Evolutionary conservation across 2,888 invertebrate species (phyloP).

Genomic region (Himalopsyche japonica): DNA sequence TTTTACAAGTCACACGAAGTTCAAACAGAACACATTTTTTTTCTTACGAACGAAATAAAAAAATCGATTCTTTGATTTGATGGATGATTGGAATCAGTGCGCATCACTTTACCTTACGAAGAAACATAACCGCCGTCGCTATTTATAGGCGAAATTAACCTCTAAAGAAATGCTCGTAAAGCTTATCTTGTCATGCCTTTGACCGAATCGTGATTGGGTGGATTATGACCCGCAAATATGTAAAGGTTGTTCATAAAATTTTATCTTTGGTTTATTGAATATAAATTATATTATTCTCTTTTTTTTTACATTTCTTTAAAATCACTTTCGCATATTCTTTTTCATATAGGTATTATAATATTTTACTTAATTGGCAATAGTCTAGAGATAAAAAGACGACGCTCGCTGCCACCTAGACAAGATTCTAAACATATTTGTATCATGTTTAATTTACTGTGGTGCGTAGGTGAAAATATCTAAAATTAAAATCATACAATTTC

Average conservation of each 20-base stretch:
- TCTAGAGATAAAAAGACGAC: no score
- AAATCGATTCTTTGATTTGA: constrained; percentile 21
- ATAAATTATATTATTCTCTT: neutral
- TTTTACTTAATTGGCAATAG: no score
- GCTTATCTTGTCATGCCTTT: neutral
- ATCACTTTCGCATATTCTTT: no score
- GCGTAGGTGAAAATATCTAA: no score
- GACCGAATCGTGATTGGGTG: neutral
- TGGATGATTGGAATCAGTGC: constrained; percentile 30
- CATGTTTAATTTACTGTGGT: no score
- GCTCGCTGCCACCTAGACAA: no score
- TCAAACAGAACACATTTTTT: neutral
- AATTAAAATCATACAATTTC: no score
- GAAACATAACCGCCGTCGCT: neutral
- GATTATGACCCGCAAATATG: neutral
- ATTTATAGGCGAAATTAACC: neutral
- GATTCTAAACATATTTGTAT: no score
- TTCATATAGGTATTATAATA: no score
- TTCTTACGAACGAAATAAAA: neutral
- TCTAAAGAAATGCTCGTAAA: neutral
- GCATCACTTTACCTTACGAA: constrained; percentile 11
- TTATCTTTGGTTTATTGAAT: constrained; percentile 9
- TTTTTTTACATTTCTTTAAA: no score
- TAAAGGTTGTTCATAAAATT: constrained; percentile 21
- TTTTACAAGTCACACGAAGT: constrained; percentile 27